Evolutionary conservation across 2,888 invertebrate genomes (phyloP), one percentile per base, ranked within the genome.

Genomic region (Noctuana brunneofusca): DNA sequence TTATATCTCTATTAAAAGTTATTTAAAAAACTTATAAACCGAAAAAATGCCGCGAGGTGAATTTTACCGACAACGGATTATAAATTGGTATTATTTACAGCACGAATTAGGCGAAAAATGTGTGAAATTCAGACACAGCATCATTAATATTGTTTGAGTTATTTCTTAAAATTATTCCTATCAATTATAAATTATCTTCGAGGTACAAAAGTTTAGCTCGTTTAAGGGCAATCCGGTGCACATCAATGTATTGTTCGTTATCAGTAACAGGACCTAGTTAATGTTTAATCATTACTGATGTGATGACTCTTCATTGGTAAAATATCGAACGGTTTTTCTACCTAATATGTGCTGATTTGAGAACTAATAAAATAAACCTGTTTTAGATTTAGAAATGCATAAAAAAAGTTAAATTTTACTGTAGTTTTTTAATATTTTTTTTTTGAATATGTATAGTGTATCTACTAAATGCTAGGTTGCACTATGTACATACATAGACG

Each of bases 51-150:
- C n/a, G 35, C 35, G 12, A 35, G n/a, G 35, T 35, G 12, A 9
- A 35, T 49, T 35, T 35, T 58, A 50, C 41, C 49, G 50, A 48
- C 38, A 50, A 58, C 49, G 38, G 49, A 22, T 27, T 52, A 30
- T 52, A 32, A 49, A 41, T 30, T n/a, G n/a, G n/a, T n/a, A n/a
- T 58, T 30, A 30, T 30, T 30, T 6, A 30, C 1, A 9, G 30
- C 30, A 35, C 12, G n/a, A 35, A 35, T 35, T 35, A 35, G 35
- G 35, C 35, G 12, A 35, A 32, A 32, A 4, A 2, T 32, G 35
- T 8, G 12, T 35, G 2, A n/a, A n/a, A 3, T 35, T n/a, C n/a
- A n/a, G n/a, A 35, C 1, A 32, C 2, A 12, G 32, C 11, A 30
- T 30, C 9, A 3, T 30, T 6, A 30, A 30, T n/a, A n/a, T n/a